A percentile compares a stretch with the other conserved stretches of the same genome.
These are phyloP conservation scores for Dasysyrphus tricinctus DNA, from an alignment of 2,888 invertebrate genomes.

Conservation along the genomic window DNA sequence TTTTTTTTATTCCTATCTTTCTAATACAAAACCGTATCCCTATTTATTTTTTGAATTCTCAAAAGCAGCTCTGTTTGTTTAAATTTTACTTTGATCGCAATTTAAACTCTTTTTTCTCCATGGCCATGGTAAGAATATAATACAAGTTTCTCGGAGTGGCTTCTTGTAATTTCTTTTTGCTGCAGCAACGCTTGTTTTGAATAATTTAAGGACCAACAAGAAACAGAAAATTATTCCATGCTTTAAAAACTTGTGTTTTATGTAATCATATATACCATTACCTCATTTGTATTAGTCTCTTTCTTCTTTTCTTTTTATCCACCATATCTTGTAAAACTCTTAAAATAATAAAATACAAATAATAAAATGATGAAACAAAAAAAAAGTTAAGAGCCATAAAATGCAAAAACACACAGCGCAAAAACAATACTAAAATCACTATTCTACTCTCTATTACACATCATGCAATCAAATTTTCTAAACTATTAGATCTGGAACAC, in stretches of 20 bases:
- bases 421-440: slow-evolving; percentile 19
- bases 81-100: no score
- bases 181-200: background rate
- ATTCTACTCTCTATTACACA: slow-evolving; percentile 12
- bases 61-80: no score
- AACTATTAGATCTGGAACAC: slow-evolving; percentile 13
- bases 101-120: no score
- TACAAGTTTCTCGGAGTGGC: no score
- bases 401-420: slow-evolving; percentile 18
- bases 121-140: no score
- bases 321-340: slow-evolving; percentile 62
- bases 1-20: no score
- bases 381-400: slow-evolving; percentile 33
- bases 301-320: slow-evolving; percentile 79
- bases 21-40: no score
- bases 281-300: slow-evolving; percentile 78
- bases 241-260: background rate
- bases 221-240: slow-evolving; percentile 22
- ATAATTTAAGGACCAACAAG: slow-evolving; percentile 3
- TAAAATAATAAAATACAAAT: slow-evolving; percentile 55
- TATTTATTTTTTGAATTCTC: no score
- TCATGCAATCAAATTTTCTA: slow-evolving; percentile 10
- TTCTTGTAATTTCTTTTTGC: no score
- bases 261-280: slow-evolving; percentile 67
- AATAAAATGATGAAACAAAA: slow-evolving; percentile 54